Evolutionary conservation across 2,888 invertebrate genomes (phyloP).

Genomic region (Trichogramma evanescens): DNA sequence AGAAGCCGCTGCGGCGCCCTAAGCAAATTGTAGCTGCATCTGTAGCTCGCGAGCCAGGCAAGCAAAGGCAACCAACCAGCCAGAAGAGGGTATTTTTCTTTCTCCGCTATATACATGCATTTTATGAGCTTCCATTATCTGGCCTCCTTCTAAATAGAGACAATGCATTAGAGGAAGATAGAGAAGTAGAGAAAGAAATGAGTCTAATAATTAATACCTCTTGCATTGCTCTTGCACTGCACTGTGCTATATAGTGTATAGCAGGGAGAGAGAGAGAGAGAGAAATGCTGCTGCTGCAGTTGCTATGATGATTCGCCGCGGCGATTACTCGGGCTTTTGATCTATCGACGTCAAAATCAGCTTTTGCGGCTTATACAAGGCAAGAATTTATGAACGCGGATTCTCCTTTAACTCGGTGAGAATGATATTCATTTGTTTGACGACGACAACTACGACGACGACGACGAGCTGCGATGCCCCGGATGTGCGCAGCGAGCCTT

Average conservation of each 20-base stretch:
- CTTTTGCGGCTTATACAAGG: slow-evolving; percentile 12
- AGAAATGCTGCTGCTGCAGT: slow-evolving; percentile 7
- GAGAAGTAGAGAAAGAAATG: too few species aligned
- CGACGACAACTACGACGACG: too few species aligned
- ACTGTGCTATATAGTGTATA: too few species aligned
- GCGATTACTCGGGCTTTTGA: slow-evolving; percentile 17
- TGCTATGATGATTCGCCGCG: slow-evolving; percentile 13
- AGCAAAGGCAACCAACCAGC: too few species aligned
- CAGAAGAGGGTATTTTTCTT: too few species aligned
- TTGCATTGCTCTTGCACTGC: slow-evolving; percentile 13
- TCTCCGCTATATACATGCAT: neutral
- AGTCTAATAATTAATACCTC: slow-evolving; percentile 23
- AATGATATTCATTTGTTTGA: slow-evolving; percentile 18
- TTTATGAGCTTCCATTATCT: slow-evolving; percentile 19
- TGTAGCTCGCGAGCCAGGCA: neutral
- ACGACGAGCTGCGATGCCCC: too few species aligned
- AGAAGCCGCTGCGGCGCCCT: slow-evolving; percentile 14
- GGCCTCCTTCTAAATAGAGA: slow-evolving; percentile 22
- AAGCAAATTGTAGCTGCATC: slow-evolving; percentile 21
- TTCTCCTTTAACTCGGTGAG: slow-evolving; percentile 12
- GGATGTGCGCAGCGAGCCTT: neutral
- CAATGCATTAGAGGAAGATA: slow-evolving; percentile 11
- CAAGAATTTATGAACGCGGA: slow-evolving; percentile 21
- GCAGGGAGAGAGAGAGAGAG: too few species aligned
- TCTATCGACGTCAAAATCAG: slow-evolving; percentile 21